A percentile compares a stretch with the other conserved stretches of the same genome.
Evolutionary conservation across 64 coral and sea anemone genomes (phyloP).

Genomic region (Actinia equina): DNA sequence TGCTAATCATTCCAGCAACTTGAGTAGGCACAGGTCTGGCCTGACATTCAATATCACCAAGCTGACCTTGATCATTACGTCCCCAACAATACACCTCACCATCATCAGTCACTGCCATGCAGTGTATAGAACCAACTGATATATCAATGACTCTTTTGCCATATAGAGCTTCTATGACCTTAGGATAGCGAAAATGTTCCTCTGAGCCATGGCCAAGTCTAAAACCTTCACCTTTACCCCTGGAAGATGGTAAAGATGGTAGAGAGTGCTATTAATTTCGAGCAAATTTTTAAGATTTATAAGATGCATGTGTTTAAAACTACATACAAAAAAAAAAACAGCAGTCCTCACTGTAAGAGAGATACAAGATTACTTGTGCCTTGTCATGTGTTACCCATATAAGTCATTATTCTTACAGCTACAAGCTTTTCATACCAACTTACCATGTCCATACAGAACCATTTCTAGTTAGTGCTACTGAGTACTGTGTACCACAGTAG

Average conservation of each 20-base stretch:
- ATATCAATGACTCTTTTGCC: slow-evolving; percentile 87
- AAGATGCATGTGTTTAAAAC: too few species aligned
- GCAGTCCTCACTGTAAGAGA: too few species aligned
- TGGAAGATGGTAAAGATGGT: slow-evolving; percentile 11
- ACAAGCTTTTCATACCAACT: background rate
- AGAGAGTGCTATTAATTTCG: background rate
- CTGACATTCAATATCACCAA: slow-evolving; percentile 64
- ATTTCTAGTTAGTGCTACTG: slow-evolving; percentile 84
- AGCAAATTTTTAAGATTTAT: background rate
- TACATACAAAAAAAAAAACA: background rate
- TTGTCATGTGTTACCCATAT: too few species aligned
- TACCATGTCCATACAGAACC: slow-evolving; percentile 89
- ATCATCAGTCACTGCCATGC: slow-evolving; percentile 78
- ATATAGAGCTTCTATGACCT: slow-evolving; percentile 77
- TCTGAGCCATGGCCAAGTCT: slow-evolving; percentile 89
- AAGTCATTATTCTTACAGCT: too few species aligned
- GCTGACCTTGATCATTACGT: slow-evolving; percentile 92
- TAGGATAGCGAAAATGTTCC: slow-evolving; percentile 82
- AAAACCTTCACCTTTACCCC: slow-evolving; percentile 98
- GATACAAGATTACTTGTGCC: too few species aligned
- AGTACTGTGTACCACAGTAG: slow-evolving; percentile 92
- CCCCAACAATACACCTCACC: slow-evolving; percentile 94
- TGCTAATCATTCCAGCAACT: slow-evolving; percentile 52
- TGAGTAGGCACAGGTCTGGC: slow-evolving; percentile 61
- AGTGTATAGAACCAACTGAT: slow-evolving; percentile 94